These are phyloP conservation scores for Eospalax fontanierii DNA, from an alignment of 2,797 vertebrate genomes.

Conservation along the genomic window DNA sequence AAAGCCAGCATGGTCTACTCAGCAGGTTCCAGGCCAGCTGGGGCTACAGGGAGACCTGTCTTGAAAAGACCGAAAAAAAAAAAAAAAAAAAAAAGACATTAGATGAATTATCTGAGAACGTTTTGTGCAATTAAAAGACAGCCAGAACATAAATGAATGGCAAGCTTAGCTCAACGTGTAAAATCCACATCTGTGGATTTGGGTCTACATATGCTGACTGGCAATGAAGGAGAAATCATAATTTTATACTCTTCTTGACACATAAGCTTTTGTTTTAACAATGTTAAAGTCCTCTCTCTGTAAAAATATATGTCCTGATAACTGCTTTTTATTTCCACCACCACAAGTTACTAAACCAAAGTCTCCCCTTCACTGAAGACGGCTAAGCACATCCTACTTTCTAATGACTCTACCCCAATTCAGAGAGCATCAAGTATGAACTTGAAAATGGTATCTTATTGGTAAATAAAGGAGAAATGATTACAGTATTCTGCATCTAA, in stretches of 20 bases:
- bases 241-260: constrained; percentile 26
- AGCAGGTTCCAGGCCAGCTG: too few species aligned
- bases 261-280: constrained; percentile 13
- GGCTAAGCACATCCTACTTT: neutral
- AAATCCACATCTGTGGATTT: neutral
- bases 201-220: neutral
- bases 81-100: neutral
- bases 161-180: neutral
- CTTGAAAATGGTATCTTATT: neutral
- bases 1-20: too few species aligned
- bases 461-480: constrained; percentile 1
- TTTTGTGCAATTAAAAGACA: neutral
- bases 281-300: constrained; percentile 13
- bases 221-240: neutral
- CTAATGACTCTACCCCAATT: neutral
- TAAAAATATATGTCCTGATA: neutral
- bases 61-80: too few species aligned
- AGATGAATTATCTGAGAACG: neutral
- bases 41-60: too few species aligned
- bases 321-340: constrained; percentile 54
- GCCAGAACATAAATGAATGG: neutral
- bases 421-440: neutral
- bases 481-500: neutral
- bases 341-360: neutral
- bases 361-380: constrained; percentile 35